Conservation (phyloP, 2,113 vertebrate genomes). For the Caracal caracal region DNA sequence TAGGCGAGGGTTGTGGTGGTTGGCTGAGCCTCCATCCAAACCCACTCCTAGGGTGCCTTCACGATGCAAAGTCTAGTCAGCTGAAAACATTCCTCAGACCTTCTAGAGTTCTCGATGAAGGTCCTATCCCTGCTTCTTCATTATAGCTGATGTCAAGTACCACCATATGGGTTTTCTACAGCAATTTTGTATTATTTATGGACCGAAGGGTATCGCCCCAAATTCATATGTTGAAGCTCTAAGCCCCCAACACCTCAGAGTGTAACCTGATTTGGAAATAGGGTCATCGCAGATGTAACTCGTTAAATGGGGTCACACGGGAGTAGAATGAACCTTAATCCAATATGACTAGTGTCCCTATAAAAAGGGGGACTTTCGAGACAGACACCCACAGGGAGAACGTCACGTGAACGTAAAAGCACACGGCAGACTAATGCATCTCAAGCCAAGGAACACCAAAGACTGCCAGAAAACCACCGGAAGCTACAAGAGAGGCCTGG, state of each 20-base stretch:
- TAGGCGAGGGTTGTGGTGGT: not conserved
- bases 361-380: not conserved
- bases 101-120: not conserved
- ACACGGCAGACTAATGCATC: not conserved
- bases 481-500: not conserved
- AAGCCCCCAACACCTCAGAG: not conserved
- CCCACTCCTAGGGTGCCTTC: not conserved
- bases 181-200: not conserved
- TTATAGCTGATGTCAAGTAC: not conserved
- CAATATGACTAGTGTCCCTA: not conserved
- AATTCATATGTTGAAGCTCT: not conserved
- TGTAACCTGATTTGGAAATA: constrained; percentile 39
- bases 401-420: not conserved
- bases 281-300: not conserved
- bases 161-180: not conserved
- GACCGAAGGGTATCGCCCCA: not conserved
- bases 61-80: not conserved
- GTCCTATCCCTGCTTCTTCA: not conserved
- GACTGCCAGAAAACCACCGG: not conserved
- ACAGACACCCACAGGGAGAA: not conserved
- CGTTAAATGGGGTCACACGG: not conserved
- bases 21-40: not conserved
- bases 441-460: not conserved
- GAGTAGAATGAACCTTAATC: not conserved
- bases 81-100: not conserved